Percentiles rank a stretch among this genome's conserved stretches.
These are phyloP conservation scores for Paramormyrops kingsleyae DNA, from an alignment of 2,113 vertebrate species.

Conservation along the genomic window DNA sequence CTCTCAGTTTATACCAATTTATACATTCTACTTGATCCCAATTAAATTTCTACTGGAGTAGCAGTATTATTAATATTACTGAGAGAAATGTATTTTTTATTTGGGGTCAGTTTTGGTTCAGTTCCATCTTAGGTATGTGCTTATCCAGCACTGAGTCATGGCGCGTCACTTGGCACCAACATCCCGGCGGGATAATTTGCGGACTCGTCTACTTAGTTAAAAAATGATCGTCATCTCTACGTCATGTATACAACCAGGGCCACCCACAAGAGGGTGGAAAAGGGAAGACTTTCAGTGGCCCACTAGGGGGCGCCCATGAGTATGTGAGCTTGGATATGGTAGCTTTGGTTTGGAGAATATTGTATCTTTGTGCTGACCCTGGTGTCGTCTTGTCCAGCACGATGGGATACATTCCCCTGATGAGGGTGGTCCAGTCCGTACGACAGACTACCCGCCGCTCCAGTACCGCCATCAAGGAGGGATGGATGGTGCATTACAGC, in stretches of 20 bases:
- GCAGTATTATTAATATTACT: background rate
- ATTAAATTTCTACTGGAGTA: background rate
- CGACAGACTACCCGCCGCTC: conserved; percentile 80
- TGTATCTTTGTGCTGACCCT: background rate
- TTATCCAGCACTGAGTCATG: background rate
- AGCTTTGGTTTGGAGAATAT: background rate
- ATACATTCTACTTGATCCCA: background rate
- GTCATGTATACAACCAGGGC: background rate
- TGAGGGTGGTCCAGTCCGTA: conserved; percentile 84
- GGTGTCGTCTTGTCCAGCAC: conserved; percentile 45
- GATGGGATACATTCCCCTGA: conserved; percentile 72
- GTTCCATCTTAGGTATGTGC: background rate
- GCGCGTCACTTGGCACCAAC: background rate
- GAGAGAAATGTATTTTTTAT: background rate
- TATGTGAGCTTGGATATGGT: background rate
- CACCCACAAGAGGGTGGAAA: background rate
- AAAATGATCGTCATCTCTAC: background rate
- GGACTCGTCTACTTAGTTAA: background rate
- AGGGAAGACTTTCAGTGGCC: background rate
- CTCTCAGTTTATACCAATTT: background rate
- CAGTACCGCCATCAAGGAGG: conserved; percentile 75
- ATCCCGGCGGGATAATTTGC: background rate
- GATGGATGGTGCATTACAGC: conserved; percentile 85
- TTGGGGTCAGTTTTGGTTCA: background rate
- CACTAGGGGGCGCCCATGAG: background rate